A percentile compares a stretch with the other conserved stretches of the same genome.
phyloP scores from a whole-genome alignment of 2,113 vertebrate species.

The Gasterosteus aculeatus region DNA sequence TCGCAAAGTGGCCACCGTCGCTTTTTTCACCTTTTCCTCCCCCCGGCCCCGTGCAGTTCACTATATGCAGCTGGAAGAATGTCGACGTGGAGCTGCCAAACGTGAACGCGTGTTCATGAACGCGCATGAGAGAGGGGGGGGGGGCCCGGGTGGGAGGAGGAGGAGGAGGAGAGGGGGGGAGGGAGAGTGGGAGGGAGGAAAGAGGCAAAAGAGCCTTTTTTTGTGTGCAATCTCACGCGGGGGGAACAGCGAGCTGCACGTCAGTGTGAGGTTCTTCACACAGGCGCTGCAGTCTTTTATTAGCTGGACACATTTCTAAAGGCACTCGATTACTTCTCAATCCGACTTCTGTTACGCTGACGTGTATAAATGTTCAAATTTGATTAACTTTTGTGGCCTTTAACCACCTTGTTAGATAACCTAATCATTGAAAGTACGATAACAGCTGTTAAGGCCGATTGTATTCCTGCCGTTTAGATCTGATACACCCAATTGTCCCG shows the following conservation, averaged over 20 bases:
- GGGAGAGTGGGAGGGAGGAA: not conserved
- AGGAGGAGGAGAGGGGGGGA: not conserved
- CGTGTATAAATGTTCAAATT: slow-evolving; percentile 43
- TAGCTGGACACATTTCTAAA: slow-evolving; percentile 51
- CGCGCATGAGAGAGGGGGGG: slow-evolving; percentile 71
- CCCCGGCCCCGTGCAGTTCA: slow-evolving; percentile 74
- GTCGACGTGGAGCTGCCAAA: slow-evolving; percentile 90
- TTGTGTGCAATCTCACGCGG: slow-evolving; percentile 77
- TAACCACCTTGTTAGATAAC: not conserved
- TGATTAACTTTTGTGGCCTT: not conserved
- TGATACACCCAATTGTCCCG: not conserved
- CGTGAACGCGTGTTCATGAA: slow-evolving; percentile 84
- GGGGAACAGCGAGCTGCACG: slow-evolving; percentile 68
- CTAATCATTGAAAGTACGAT: not conserved
- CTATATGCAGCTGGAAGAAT: slow-evolving; percentile 87
- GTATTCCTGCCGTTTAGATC: not conserved
- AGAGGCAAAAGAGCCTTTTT: slow-evolving; percentile 44
- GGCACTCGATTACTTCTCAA: slow-evolving; percentile 40
- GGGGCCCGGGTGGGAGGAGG: not conserved
- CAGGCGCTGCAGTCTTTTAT: slow-evolving; percentile 60
- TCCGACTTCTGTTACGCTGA: slow-evolving; percentile 44
- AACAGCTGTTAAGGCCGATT: not conserved
- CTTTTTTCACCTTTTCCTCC: slow-evolving; percentile 74
- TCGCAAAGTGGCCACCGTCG: slow-evolving; percentile 69
- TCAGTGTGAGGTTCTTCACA: slow-evolving; percentile 73